Conservation (phyloP, 1,140 invertebrate species). For the Papilio aristodemus region DNA sequence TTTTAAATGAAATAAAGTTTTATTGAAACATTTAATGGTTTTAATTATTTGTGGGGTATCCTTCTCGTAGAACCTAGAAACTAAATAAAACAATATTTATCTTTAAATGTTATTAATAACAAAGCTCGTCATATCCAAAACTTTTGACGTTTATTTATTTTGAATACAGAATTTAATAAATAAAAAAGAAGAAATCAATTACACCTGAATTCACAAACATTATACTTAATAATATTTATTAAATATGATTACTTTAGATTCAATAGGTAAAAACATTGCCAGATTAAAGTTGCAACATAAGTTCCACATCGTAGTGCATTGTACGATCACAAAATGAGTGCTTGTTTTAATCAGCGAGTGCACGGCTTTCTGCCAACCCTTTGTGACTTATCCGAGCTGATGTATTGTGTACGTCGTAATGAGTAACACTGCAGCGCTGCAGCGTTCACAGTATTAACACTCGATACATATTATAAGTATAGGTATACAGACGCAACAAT, state of each 20-base stretch:
- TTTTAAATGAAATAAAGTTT: background rate
- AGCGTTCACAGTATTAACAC: slow-evolving; percentile 5
- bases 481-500: background rate
- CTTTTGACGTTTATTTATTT: no score
- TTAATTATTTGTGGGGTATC: background rate
- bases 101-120: no score
- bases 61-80: background rate
- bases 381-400: slow-evolving; percentile 33
- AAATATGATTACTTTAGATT: no score
- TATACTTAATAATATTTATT: no score
- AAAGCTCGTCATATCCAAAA: no score
- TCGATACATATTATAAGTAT: background rate
- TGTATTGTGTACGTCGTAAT: slow-evolving; percentile 33
- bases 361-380: slow-evolving; percentile 27
- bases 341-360: slow-evolving; percentile 32
- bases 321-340: slow-evolving; percentile 3
- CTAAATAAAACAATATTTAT: no score
- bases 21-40: background rate
- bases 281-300: no score
- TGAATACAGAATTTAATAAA: no score
- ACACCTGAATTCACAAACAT: no score
- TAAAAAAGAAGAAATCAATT: no score
- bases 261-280: no score
- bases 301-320: background rate
- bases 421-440: slow-evolving; percentile 16